Base-by-base conservation (phyloP, 2,113 vertebrate species). In the Urocynchramus pylzowi region DNA sequence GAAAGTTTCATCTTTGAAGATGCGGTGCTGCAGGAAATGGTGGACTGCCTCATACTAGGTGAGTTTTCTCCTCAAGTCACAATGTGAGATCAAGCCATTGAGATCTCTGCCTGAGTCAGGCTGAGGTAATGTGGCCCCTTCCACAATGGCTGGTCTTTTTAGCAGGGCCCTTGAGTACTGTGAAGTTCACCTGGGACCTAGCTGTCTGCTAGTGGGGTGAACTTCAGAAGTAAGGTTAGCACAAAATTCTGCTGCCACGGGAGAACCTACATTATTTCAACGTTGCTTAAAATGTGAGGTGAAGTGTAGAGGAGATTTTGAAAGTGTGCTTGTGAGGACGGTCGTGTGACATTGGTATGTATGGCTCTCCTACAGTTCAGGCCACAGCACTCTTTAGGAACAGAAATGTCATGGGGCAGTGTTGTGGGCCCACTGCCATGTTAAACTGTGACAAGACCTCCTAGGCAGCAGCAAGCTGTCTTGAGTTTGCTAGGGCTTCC, bases 341-440 rank as follows among this genome's bases (percentile, higher is more conserved):
- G 23, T 63, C 1, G 0, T 13, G 30, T n/a, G 68, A 31, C 23
- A 13, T 9, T 18, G 57, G 28, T 45, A 8, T 4, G 0, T 31
- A 13, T 11, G 59, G 33, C 31, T 67, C 42, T 53, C 4, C 1
- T 42, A 14, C 26, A 7, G 19, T 20, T 84, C 26, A 44, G 47
- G 64, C 45, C 33, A 33, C 44, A 35, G 71, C 22, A 9, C 35
- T 24, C 70, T 61, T 19, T 24, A 39, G 45, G 12, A 13, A 42
- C 41, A 83, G 47, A 74, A 44, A 28, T 0, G 14, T 45, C 13
- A 16, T 1, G 26, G 35, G 63, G 47, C 39, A 53, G 7, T 2
- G 6, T 23, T 63, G 33, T 10, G 16, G 21, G 8, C 1, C 10
- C 0, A 1, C 69, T 49, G 70, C 11, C 1, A 4, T 21, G 9